These are phyloP conservation scores for Drosophila meridionalis DNA, from an alignment of 2,888 invertebrate genomes.

Conservation along the genomic window DNA sequence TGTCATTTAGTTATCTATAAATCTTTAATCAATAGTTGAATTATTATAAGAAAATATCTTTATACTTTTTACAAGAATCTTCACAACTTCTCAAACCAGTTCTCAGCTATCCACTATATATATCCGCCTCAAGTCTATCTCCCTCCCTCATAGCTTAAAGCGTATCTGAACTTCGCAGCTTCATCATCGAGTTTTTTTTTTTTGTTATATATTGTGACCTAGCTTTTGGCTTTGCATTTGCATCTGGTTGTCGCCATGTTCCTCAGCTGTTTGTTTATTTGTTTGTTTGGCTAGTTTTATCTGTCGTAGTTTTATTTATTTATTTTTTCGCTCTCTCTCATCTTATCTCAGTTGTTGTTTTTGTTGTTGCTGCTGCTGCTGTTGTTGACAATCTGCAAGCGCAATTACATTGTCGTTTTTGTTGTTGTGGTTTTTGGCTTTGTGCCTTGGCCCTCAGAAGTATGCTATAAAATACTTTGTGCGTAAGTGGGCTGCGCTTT, in stretches of 20 bases:
- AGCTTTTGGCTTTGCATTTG: conserved; percentile 14
- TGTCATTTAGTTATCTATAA: too few species aligned
- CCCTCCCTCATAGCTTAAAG: background rate
- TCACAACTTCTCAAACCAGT: background rate
- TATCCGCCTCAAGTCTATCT: background rate
- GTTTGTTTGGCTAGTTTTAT: conserved; percentile 16
- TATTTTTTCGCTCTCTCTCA: conserved; percentile 16
- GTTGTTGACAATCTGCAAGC: conserved; percentile 47
- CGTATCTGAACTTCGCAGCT: background rate
- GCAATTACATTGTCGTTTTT: conserved; percentile 53
- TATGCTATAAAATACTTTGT: conserved; percentile 70
- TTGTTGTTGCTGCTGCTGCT: conserved; percentile 23
- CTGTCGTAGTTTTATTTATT: conserved; percentile 35
- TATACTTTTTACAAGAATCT: background rate
- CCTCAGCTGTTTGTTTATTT: conserved; percentile 9
- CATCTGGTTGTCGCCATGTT: conserved; percentile 23
- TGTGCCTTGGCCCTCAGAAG: conserved; percentile 51
- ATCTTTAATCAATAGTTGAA: background rate
- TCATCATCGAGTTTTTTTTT: background rate
- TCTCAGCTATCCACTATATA: background rate
- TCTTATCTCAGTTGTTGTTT: conserved; percentile 19
- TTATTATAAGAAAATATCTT: background rate
- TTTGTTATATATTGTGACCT: background rate
- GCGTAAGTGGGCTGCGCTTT: conserved; percentile 56
- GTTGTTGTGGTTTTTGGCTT: conserved; percentile 24